A percentile compares a stretch with the other conserved stretches of the same genome.
Conservation (phyloP, 2,888 invertebrate genomes). For the Sarcophaga variegata region DNA sequence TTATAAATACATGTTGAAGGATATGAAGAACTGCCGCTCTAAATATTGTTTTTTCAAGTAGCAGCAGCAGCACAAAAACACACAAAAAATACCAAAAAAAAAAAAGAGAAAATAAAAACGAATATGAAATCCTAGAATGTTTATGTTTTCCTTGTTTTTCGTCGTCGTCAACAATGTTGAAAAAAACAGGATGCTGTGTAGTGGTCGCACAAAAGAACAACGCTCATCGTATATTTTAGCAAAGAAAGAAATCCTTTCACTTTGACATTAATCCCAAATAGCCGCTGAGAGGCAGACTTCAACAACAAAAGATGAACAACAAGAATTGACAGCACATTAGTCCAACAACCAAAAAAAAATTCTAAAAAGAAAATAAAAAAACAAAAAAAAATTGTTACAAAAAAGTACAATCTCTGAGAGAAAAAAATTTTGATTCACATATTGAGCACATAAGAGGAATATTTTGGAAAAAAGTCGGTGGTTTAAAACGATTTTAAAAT, state of each 20-base stretch:
- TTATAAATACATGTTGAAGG: constrained; percentile 11
- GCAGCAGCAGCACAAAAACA: constrained; percentile 50
- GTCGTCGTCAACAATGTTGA: not conserved
- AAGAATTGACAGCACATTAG: constrained; percentile 67
- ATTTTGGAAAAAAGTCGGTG: not conserved
- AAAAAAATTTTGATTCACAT: not conserved
- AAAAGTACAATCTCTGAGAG: not conserved
- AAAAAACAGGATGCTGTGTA: constrained; percentile 1
- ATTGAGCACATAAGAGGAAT: not conserved
- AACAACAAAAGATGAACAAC: constrained; percentile 68
- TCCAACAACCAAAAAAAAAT: constrained; percentile 13
- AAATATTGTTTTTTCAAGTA: constrained; percentile 31
- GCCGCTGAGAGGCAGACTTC: constrained; percentile 69
- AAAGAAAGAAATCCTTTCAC: constrained; percentile 68
- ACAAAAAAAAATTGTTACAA: not conserved
- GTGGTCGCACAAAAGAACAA: constrained; percentile 46
- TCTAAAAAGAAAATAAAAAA: constrained; percentile 9
- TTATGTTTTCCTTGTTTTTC: constrained; percentile 35
- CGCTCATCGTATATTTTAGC: constrained; percentile 47
- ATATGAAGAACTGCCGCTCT: constrained; percentile 7
- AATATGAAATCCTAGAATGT: constrained; percentile 66
- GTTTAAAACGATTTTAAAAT: not conserved
- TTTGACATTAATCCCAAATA: constrained; percentile 71
- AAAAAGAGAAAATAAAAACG: constrained; percentile 44
- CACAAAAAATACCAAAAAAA: not conserved